A percentile compares a stretch with the other conserved stretches of the same genome.
Evolutionary conservation across 2,797 vertebrate genomes (phyloP).

Genomic region (Gymnothorax reevesii): DNA sequence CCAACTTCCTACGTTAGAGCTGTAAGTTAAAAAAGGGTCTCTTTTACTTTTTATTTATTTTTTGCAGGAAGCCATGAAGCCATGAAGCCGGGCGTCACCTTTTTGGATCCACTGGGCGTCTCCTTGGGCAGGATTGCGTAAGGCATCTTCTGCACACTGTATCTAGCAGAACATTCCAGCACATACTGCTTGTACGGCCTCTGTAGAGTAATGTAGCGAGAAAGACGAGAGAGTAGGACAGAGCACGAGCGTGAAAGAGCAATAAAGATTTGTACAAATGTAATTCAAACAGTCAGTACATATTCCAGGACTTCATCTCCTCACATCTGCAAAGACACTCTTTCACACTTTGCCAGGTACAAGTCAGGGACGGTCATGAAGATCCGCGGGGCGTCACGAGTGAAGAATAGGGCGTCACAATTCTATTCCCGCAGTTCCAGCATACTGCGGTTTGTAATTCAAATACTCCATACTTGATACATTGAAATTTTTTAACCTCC

Average conservation of each 20-base stretch:
- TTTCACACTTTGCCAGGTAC: not conserved
- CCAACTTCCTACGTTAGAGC: not conserved
- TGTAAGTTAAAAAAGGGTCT: not conserved
- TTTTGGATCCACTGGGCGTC: slow-evolving; percentile 73
- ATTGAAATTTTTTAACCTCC: too few species aligned
- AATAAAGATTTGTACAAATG: not conserved
- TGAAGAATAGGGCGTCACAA: not conserved
- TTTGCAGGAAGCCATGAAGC: not conserved
- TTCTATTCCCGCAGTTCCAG: too few species aligned
- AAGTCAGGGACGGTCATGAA: not conserved
- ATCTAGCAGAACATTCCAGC: slow-evolving; percentile 81
- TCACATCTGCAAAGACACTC: not conserved
- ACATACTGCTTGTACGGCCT: slow-evolving; percentile 73
- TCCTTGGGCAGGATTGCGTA: slow-evolving; percentile 80
- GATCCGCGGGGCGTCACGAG: not conserved
- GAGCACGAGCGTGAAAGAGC: not conserved
- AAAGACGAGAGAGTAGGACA: not conserved
- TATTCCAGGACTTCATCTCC: not conserved
- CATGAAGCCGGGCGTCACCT: slow-evolving; percentile 62
- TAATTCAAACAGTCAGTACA: not conserved
- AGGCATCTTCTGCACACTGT: slow-evolving; percentile 81
- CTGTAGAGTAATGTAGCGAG: slow-evolving; percentile 57
- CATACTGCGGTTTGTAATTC: too few species aligned
- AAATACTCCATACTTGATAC: too few species aligned
- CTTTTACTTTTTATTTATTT: not conserved